Conservation (phyloP, 2,113 vertebrate genomes). For the Cyanoderma ruficeps region DNA sequence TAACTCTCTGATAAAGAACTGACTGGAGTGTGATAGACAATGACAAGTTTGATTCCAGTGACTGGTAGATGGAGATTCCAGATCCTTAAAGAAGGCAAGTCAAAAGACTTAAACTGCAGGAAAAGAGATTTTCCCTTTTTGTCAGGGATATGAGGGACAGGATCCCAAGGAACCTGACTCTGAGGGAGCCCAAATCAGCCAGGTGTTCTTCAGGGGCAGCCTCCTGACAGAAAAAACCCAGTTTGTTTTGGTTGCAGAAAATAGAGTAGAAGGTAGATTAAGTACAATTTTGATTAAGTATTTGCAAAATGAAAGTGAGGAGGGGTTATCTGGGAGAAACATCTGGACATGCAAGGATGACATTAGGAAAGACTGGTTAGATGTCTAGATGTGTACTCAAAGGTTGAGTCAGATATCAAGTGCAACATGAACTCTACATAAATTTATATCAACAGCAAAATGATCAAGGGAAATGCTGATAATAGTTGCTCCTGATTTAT, state of each 20-base stretch:
- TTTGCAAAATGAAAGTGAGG: background rate
- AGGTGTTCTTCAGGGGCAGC: background rate
- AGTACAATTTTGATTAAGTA: background rate
- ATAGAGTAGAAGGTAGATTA: background rate
- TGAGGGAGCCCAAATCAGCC: background rate
- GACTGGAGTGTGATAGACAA: background rate
- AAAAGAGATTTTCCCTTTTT: background rate
- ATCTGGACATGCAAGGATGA: background rate
- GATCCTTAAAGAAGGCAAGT: background rate
- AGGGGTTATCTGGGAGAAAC: background rate
- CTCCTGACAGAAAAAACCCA: background rate
- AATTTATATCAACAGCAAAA: background rate
- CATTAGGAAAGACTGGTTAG: background rate
- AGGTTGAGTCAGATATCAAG: background rate
- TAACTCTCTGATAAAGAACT: background rate
- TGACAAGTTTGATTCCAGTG: background rate
- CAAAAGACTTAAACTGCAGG: background rate
- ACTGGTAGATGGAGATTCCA: background rate
- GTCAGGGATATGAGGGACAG: background rate
- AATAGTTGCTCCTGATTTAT: background rate
- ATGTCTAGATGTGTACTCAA: too few relatives aligned
- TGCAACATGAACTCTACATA: background rate
- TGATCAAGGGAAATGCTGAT: background rate
- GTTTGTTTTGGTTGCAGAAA: background rate
- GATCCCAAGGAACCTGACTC: background rate